Conservation (phyloP, 2,797 vertebrate species). For the Alcedo quadribrachys region DNA sequence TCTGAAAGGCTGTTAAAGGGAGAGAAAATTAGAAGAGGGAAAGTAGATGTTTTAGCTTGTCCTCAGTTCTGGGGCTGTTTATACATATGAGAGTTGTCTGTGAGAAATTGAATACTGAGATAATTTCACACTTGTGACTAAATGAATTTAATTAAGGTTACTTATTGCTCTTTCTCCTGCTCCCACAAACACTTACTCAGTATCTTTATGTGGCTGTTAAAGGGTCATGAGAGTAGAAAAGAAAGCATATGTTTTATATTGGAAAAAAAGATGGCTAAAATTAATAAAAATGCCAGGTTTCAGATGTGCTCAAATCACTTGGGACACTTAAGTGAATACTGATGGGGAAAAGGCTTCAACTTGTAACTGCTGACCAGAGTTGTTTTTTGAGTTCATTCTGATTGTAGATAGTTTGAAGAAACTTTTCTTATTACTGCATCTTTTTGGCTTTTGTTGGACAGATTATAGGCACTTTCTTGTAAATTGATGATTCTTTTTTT, state of each 20-base stretch:
- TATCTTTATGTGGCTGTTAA: neutral
- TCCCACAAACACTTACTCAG: neutral
- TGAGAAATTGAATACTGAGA: neutral
- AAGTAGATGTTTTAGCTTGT: slow-evolving; percentile 37
- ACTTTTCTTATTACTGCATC: neutral
- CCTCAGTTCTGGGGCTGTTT: neutral
- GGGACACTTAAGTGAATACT: neutral
- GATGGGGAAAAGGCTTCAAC: neutral
- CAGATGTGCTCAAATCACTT: neutral
- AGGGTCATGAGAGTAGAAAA: neutral
- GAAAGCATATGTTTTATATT: neutral
- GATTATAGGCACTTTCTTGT: fast-evolving
- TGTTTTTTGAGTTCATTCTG: neutral
- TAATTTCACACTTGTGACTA: neutral
- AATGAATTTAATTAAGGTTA: slow-evolving; percentile 1
- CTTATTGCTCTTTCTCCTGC: neutral
- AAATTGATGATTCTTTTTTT: neutral
- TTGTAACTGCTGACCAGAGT: neutral
- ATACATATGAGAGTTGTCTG: neutral
- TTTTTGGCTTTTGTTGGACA: neutral
- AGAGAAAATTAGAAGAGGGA: slow-evolving; percentile 27
- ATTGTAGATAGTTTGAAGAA: neutral
- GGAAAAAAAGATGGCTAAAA: neutral
- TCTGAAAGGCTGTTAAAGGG: slow-evolving; percentile 28
- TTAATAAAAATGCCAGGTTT: neutral